A percentile compares a stretch with the other conserved stretches of the same genome.
Evolutionary conservation across 2,888 invertebrate genomes (phyloP).

Genomic region (Dascillus cervinus): DNA sequence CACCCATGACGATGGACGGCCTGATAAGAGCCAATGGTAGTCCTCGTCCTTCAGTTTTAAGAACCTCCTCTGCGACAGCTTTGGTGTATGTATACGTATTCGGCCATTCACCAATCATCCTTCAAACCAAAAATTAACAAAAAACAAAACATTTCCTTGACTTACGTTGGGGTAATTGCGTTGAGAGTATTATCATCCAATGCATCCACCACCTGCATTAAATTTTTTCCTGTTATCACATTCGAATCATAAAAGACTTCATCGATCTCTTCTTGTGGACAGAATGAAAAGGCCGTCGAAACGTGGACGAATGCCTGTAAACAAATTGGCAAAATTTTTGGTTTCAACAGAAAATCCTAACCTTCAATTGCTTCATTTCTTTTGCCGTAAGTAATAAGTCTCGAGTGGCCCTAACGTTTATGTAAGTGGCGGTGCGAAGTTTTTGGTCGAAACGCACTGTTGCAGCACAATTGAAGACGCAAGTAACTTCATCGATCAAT

Average conservation of each 20-base stretch:
- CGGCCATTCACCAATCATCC: constrained; percentile 49
- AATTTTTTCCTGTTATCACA: constrained; percentile 37
- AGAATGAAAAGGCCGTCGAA: constrained; percentile 61
- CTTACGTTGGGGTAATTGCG: constrained; percentile 29
- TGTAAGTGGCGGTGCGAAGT: constrained; percentile 55
- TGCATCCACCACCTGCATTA: constrained; percentile 40
- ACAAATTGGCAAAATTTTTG: no score
- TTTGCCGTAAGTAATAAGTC: constrained; percentile 57
- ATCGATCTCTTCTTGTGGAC: constrained; percentile 46
- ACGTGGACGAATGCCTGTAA: no score
- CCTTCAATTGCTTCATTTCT: constrained; percentile 57
- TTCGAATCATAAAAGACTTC: constrained; percentile 48
- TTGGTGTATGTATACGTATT: constrained; percentile 71
- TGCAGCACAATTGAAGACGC: constrained; percentile 70
- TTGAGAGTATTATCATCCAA: constrained; percentile 38
- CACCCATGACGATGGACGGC: constrained; percentile 57
- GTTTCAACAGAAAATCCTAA: no score
- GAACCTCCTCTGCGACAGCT: constrained; percentile 57
- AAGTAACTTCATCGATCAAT: constrained; percentile 48
- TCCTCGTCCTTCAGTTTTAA: constrained; percentile 45
- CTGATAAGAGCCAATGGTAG: constrained; percentile 60
- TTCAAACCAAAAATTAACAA: constrained; percentile 35
- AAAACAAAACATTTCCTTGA: constrained; percentile 16
- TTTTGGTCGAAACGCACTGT: constrained; percentile 70
- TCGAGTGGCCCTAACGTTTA: constrained; percentile 61